Base-by-base conservation (phyloP, 2,888 invertebrate genomes). In the Diplazon laetatorius region DNA sequence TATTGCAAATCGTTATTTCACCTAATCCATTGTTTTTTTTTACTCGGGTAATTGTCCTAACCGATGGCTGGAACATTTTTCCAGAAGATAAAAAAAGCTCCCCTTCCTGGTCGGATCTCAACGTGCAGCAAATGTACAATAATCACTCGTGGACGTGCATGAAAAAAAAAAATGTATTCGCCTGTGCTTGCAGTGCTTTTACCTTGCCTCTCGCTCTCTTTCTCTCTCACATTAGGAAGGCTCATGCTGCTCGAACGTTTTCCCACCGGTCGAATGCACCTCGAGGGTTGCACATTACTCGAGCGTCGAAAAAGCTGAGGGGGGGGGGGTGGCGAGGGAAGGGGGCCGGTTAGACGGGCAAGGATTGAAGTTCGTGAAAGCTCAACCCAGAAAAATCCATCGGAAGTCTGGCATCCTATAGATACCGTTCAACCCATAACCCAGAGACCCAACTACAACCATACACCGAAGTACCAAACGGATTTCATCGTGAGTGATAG, bases 351-450 rank as follows among this genome's bases (percentile, higher is more conserved):
- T 22, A 12, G n/a, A n/a, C 18, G 37, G 6, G n/a, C 30, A 22
- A 44, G 44, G 70, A 46, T 55, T 72, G 52, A 46, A 55, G 42
- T 37, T 69, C 39, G 35, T 50, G 65, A 69, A n/a, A 57, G 39
- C 44, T n/a, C 44, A 14, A 2, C 14, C 10, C 35, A 50, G 63
- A 46, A 42, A 66, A 60, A 78, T 60, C 50, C 50, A 65, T 69
- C 62, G 57, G 50, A 73, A 63, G 42, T 42, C 52, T 62, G 30
- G 37, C n/a, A 39, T 22, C 69, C 50, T 77, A 57, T 69, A 57
- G 48, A 50, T 50, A 46, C 14, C 39, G 48, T 25, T 9, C 30
- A 50, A 39, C 30, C 62, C 48, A 25, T 16, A 8, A 30, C 14
- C 39, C 20, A n/a, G n/a, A n/a, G 16, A 25, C 62, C 48, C 30